A percentile compares a stretch with the other conserved stretches of the same genome.
Conservation (phyloP, 2,888 invertebrate genomes). For the Ellobium chinense region DNA sequence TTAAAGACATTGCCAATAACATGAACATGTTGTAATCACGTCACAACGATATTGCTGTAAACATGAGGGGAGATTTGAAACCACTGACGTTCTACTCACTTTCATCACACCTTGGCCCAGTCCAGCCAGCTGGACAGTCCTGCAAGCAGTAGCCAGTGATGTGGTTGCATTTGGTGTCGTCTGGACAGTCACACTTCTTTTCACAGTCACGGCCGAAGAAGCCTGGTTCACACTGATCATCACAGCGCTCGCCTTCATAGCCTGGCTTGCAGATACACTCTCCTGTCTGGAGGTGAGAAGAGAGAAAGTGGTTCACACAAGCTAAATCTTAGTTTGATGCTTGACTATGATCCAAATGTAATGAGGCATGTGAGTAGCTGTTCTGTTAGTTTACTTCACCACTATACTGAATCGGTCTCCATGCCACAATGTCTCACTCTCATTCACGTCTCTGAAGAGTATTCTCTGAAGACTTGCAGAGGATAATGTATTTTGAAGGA, state of each 20-base stretch:
- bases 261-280: conserved; percentile 84
- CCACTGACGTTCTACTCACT: conserved; percentile 56
- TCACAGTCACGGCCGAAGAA: conserved; percentile 73
- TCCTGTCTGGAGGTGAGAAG: conserved; percentile 83
- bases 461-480: no score
- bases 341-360: no score
- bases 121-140: conserved; percentile 75
- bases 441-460: no score
- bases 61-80: neutral
- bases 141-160: conserved; percentile 73
- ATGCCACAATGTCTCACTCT: no score
- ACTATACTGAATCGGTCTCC: no score
- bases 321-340: no score
- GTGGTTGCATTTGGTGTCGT: conserved; percentile 71
- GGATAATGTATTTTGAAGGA: no score
- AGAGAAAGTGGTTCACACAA: no score
- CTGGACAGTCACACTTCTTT: conserved; percentile 68
- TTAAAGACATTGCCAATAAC: no score
- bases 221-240: conserved; percentile 73
- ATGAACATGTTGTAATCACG: neutral
- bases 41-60: no score
- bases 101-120: conserved; percentile 74
- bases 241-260: conserved; percentile 78
- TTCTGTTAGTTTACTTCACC: no score
- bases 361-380: no score